These are phyloP conservation scores for Pungitius pungitius DNA, from an alignment of 2,113 vertebrate genomes.

Conservation along the genomic window DNA sequence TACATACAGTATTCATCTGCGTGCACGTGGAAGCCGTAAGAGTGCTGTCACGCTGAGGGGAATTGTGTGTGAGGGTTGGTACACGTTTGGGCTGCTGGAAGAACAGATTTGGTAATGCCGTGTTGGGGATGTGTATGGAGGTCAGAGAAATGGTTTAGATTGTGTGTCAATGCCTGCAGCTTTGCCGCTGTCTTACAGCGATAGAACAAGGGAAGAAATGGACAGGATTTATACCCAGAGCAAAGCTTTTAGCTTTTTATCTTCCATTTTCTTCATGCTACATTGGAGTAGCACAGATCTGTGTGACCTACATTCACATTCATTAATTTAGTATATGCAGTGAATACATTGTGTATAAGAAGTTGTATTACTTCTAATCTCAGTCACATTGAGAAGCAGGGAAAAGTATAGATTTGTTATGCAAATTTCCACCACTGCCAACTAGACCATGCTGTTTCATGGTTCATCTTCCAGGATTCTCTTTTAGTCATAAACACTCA, in stretches of 20 bases:
- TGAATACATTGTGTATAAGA: conserved; percentile 6
- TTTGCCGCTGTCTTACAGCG: conserved; percentile 3
- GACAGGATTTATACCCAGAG: conserved; percentile 1
- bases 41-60: conserved; percentile 3
- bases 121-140: conserved; percentile 14
- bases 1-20: conserved; percentile 5
- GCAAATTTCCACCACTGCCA: neutral
- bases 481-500: neutral
- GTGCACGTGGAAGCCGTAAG: neutral
- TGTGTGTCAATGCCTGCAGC: conserved; percentile 24
- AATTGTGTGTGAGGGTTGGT: conserved; percentile 38
- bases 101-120: conserved; percentile 6
- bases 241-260: neutral
- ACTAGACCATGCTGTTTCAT: neutral
- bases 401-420: neutral
- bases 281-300: neutral
- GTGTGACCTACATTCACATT: conserved; percentile 15
- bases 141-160: conserved; percentile 22
- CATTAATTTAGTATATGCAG: neutral
- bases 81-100: conserved; percentile 27
- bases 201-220: neutral
- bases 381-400: neutral
- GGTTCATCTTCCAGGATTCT: neutral
- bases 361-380: neutral
- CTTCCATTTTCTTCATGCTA: neutral